Evolutionary conservation across 2,888 invertebrate genomes (phyloP).

Genomic region (Drosophila glabriapex): DNA sequence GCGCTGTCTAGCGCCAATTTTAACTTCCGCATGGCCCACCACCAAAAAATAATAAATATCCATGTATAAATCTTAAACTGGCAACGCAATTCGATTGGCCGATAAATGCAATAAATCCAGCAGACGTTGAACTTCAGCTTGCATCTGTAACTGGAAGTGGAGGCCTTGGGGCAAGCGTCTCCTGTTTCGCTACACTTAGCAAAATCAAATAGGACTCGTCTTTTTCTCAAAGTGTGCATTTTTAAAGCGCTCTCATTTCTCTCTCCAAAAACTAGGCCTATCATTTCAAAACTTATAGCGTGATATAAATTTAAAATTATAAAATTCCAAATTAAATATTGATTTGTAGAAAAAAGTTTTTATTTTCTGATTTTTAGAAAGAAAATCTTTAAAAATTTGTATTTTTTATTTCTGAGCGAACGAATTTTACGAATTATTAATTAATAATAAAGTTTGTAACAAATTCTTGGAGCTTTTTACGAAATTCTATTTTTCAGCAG

Average conservation of each 20-base stretch:
- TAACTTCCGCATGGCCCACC: constrained; percentile 64
- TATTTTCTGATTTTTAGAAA: background rate
- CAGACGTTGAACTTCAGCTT: constrained; percentile 47
- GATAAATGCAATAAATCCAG: constrained; percentile 76
- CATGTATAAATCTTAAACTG: constrained; percentile 68
- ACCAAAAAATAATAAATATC: constrained; percentile 34
- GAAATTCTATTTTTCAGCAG: background rate
- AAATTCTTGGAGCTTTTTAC: background rate
- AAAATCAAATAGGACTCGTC: background rate
- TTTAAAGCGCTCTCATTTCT: background rate
- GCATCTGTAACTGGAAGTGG: constrained; percentile 3
- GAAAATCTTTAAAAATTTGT: background rate
- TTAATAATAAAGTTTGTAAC: background rate
- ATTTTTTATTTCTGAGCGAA: background rate
- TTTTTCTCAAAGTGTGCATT: background rate
- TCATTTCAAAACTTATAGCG: background rate
- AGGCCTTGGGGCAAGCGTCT: constrained; percentile 29
- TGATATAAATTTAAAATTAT: background rate
- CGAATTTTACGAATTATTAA: background rate
- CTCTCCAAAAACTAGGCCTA: background rate
- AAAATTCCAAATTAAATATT: background rate
- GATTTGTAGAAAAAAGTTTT: background rate
- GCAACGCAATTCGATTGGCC: constrained; percentile 75
- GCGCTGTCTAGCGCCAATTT: constrained; percentile 16
- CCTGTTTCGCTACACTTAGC: constrained; percentile 18